Conservation (phyloP, 1,140 invertebrate species). For the Drosophila ambigua region DNA sequence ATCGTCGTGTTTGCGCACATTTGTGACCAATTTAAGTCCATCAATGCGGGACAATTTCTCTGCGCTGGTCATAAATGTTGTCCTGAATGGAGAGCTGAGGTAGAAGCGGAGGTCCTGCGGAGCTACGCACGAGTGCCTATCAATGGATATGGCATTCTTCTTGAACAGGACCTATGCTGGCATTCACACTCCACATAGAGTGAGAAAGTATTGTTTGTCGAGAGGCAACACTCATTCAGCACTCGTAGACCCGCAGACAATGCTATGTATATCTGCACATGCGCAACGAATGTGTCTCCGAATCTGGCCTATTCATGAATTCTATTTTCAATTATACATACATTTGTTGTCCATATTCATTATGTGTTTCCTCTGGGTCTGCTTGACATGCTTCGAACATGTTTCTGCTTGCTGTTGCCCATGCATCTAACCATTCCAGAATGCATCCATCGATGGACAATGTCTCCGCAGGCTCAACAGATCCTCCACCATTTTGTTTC, state of each 20-base stretch:
- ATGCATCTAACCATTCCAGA: slow-evolving; percentile 10
- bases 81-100: slow-evolving; percentile 26
- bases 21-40: slow-evolving; percentile 51
- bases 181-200: slow-evolving; percentile 73
- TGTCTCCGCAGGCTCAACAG: slow-evolving; percentile 43
- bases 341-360: slow-evolving; percentile 49
- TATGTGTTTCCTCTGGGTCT: slow-evolving; percentile 28
- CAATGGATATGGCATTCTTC: slow-evolving; percentile 53
- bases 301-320: slow-evolving; percentile 38
- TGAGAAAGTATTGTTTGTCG: slow-evolving; percentile 55
- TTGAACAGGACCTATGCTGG: slow-evolving; percentile 51
- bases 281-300: slow-evolving; percentile 68
- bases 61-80: slow-evolving; percentile 33
- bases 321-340: slow-evolving; percentile 56
- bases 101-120: slow-evolving; percentile 54
- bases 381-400: slow-evolving; percentile 36
- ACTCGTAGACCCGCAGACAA: slow-evolving; percentile 48
- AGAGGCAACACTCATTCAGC: slow-evolving; percentile 66
- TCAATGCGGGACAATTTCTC: slow-evolving; percentile 30
- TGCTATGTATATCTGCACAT: slow-evolving; percentile 58
- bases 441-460: slow-evolving; percentile 2
- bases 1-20: slow-evolving; percentile 37
- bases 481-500: slow-evolving; percentile 38
- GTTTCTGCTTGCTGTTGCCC: slow-evolving; percentile 36
- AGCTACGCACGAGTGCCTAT: slow-evolving; percentile 73